phyloP scores from a whole-genome alignment of 1,140 invertebrate species.

The Trachelipus rathkii region DNA sequence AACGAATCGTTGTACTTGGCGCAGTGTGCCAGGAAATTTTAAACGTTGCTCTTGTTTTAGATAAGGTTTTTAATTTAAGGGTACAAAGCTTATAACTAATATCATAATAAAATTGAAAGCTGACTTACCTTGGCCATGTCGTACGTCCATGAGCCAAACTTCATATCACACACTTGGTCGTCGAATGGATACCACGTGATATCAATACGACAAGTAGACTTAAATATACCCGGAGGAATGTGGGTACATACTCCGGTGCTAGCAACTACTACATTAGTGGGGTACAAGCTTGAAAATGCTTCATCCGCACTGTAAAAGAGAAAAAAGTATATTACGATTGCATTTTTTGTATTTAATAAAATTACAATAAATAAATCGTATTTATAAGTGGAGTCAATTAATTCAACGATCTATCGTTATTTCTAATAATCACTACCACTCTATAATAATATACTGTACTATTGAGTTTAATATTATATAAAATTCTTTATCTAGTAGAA shows the following conservation, averaged over 20 bases:
- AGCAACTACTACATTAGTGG: constrained; percentile 93
- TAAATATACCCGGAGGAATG: constrained; percentile 96
- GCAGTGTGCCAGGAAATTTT: too few relatives aligned
- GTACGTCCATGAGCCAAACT: constrained; percentile 93
- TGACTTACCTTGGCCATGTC: constrained; percentile 79
- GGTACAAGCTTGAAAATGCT: constrained; percentile 94
- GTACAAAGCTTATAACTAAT: neutral
- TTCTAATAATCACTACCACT: too few relatives aligned
- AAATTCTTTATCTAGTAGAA: too few relatives aligned
- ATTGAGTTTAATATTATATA: too few relatives aligned
- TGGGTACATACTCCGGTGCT: constrained; percentile 92
- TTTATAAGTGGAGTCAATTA: too few relatives aligned
- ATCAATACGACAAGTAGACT: constrained; percentile 98
- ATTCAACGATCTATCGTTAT: too few relatives aligned
- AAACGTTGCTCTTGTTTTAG: too few relatives aligned
- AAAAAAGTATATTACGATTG: neutral
- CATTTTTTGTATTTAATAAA: too few relatives aligned
- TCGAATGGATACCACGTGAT: constrained; percentile 99
- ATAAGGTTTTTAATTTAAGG: too few relatives aligned
- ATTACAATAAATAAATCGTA: too few relatives aligned
- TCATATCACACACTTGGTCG: constrained; percentile 94
- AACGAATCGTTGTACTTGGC: too few relatives aligned
- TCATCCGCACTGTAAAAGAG: constrained; percentile 82
- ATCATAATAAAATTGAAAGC: neutral
- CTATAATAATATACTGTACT: too few relatives aligned